Conservation (phyloP, 2,113 vertebrate genomes). For the Gymnocephalus cernua region DNA sequence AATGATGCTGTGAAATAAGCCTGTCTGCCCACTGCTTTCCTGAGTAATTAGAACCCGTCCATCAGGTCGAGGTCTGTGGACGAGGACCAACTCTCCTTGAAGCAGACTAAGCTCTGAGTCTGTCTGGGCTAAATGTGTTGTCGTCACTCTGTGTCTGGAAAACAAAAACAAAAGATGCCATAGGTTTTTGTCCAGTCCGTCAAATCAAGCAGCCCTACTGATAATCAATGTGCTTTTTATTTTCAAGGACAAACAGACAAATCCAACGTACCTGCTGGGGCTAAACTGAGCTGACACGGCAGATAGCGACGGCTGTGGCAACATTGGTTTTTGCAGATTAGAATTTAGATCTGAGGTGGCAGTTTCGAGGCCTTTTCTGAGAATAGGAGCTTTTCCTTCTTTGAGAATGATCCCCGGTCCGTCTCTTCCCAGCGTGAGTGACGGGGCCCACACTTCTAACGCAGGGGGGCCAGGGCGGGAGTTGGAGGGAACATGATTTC, state of each 20-base stretch:
- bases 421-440: slow-evolving; percentile 83
- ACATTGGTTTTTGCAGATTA: slow-evolving; percentile 59
- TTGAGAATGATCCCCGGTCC: slow-evolving; percentile 87
- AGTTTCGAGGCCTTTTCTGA: slow-evolving; percentile 82
- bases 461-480: slow-evolving; percentile 52
- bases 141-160: slow-evolving; percentile 79
- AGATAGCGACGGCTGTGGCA: slow-evolving; percentile 68
- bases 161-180: not conserved
- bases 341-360: slow-evolving; percentile 68
- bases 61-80: slow-evolving; percentile 82
- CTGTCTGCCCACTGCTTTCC: slow-evolving; percentile 82
- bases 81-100: slow-evolving; percentile 84
- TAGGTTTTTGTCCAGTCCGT: not conserved
- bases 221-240: slow-evolving; percentile 13
- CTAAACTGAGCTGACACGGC: slow-evolving; percentile 85
- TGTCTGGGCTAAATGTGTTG: slow-evolving; percentile 78
- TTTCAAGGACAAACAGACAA: not conserved
- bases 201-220: not conserved
- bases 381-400: slow-evolving; percentile 84
- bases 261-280: slow-evolving; percentile 77
- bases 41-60: slow-evolving; percentile 83
- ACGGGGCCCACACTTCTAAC: slow-evolving; percentile 83
- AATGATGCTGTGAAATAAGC: slow-evolving; percentile 82
- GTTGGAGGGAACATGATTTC: slow-evolving; percentile 64
- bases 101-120: slow-evolving; percentile 83